Percentiles rank a stretch among this genome's conserved stretches.
phyloP scores from a whole-genome alignment of 1,140 invertebrate genomes.

The Ceratosolen solmsi region DNA sequence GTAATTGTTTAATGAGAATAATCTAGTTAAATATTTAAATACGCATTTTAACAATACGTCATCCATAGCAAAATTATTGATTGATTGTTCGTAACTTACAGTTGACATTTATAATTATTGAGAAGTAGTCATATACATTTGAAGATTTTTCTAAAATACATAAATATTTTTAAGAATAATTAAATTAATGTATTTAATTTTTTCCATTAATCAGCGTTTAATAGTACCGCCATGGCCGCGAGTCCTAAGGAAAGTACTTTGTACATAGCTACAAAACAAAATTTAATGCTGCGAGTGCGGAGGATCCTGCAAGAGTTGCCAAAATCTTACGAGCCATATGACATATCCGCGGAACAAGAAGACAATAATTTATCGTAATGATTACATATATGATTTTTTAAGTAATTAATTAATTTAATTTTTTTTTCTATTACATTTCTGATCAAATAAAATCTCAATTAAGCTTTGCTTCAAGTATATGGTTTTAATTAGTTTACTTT shows the following conservation, averaged over 20 bases:
- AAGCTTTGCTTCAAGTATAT: not conserved
- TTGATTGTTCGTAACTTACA: no score
- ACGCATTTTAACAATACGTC: no score
- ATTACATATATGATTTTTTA: not conserved
- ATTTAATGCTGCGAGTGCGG: constrained; percentile 75
- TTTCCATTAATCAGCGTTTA: not conserved
- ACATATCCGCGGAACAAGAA: constrained; percentile 55
- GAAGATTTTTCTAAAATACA: no score
- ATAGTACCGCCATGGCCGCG: not conserved
- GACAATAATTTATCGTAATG: constrained; percentile 7
- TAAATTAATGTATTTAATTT: not conserved
- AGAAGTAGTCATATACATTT: no score
- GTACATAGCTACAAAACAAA: constrained; percentile 75
- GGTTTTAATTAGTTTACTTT: not conserved
- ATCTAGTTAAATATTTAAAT: no score
- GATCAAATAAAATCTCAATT: no score
- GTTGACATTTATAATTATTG: no score
- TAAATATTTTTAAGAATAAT: no score
- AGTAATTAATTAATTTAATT: not conserved
- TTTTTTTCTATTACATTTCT: not conserved
- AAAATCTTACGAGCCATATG: constrained; percentile 74
- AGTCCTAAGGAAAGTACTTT: constrained; percentile 55
- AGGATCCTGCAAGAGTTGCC: constrained; percentile 76
- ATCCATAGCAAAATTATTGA: no score
- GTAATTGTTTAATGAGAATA: no score